Evolutionary conservation across 2,113 vertebrate species (phyloP), one percentile per base, ranked within the genome.

Genomic region (Rhineura floridana): DNA sequence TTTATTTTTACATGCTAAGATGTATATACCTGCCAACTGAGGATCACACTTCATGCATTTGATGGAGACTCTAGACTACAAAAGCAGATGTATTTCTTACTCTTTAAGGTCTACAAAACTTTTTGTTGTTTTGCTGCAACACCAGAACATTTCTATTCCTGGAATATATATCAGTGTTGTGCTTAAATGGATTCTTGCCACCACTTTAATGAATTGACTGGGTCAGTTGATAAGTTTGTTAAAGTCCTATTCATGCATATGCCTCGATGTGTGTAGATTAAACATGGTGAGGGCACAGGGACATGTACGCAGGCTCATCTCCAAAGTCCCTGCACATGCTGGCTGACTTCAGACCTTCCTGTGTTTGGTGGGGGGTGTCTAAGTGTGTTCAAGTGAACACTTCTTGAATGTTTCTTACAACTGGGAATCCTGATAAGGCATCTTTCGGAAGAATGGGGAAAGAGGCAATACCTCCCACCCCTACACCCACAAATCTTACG

Each of bases 211-310:
- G 39, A 90, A 42, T 84, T 46, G 89, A 90, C 91, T 93, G 93
- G 87, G 86, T 44, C 89, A 79, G 59, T 86, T 80, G 0, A 0
- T 44, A 92, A 90, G 77, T 89, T 91, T 94, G 92, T 36, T 65
- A 65, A 65, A 65, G 62, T 25, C 21, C 21, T 65, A 21, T 65
- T 65, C 62, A 19, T 17, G 62, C 28, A 25, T 25, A 25, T 65
- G 62, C 21, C 62, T 65, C 21, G 28, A 23, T 65, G 62, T 23
- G 21, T 65, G 62, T 25, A n/a, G n/a, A n/a, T n/a, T n/a, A n/a
- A n/a, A n/a, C n/a, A n/a, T n/a, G n/a, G 62, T 19, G 62, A 6
- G 28, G 62, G 62, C 59, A 21, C 21, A 65, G 62, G 6, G 28
- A 3, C 59, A 62, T 19, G 59, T 4, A 10, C 15, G 59, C 59